Evolutionary conservation across 2,888 invertebrate species (phyloP).

Genomic region (Bellardia pandia): DNA sequence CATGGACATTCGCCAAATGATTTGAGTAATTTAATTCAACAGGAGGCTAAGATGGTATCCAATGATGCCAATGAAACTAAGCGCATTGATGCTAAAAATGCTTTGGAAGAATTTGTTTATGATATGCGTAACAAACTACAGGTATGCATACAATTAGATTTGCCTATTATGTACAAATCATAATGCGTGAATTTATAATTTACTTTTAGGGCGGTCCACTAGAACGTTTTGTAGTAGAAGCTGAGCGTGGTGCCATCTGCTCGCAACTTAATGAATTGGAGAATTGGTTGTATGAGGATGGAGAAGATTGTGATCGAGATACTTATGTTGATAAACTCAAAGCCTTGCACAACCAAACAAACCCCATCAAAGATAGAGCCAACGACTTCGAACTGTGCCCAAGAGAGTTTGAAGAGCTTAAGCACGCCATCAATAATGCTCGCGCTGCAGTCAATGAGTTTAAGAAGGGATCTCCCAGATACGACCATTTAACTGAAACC

Average conservation of each 20-base stretch:
- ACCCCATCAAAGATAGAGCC: constrained; percentile 94
- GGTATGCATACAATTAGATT: constrained; percentile 73
- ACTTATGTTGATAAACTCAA: constrained; percentile 87
- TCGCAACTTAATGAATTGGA: constrained; percentile 92
- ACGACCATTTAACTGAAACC: constrained; percentile 91
- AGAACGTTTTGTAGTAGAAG: constrained; percentile 90
- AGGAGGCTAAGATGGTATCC: constrained; percentile 92
- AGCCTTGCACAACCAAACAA: constrained; percentile 90
- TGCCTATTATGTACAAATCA: neutral
- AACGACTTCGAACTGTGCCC: constrained; percentile 93
- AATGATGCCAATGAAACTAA: constrained; percentile 97
- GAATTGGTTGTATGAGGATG: constrained; percentile 98
- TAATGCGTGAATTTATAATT: neutral
- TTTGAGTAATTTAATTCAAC: constrained; percentile 90
- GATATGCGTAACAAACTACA: constrained; percentile 95
- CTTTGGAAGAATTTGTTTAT: constrained; percentile 99
- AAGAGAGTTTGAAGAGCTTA: constrained; percentile 91
- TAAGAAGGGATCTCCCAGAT: constrained; percentile 89
- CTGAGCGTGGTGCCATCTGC: constrained; percentile 87
- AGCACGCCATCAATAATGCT: constrained; percentile 90
- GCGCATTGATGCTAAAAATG: constrained; percentile 97
- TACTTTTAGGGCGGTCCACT: constrained; percentile 88
- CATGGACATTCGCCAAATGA: constrained; percentile 90
- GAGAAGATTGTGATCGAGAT: constrained; percentile 94
- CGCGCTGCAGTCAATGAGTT: constrained; percentile 91